Conservation (phyloP, 2,797 vertebrate genomes). For the Schizothorax lantsangensis region DNA sequence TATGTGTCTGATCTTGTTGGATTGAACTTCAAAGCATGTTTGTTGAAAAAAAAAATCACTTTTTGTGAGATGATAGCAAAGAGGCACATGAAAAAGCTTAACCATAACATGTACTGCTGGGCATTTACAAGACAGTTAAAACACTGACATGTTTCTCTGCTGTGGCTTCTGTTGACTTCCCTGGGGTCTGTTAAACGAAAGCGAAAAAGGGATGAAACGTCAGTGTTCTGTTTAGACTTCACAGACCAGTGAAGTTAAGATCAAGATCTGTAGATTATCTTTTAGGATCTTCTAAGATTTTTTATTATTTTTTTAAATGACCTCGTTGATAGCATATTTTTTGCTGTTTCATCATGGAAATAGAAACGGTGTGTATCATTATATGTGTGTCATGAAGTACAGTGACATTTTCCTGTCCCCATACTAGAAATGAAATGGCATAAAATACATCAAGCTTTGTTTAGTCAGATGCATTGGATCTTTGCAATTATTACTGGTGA, state of each 20-base stretch:
- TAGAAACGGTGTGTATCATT: background rate
- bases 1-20: conserved; percentile 12
- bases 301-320: background rate
- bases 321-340: background rate
- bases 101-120: conserved; percentile 10
- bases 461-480: background rate
- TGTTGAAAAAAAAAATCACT: conserved; percentile 1
- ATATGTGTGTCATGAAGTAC: background rate
- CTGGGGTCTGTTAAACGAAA: background rate
- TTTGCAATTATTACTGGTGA: background rate
- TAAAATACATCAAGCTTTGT: background rate
- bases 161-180: conserved; percentile 18
- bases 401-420: conserved; percentile 6
- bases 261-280: background rate
- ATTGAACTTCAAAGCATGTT: conserved; percentile 43
- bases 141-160: conserved; percentile 11
- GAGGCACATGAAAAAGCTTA: conserved; percentile 25
- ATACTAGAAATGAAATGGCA: background rate
- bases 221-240: conserved; percentile 18
- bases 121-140: conserved; percentile 17
- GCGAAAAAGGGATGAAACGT: background rate
- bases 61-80: conserved; percentile 24
- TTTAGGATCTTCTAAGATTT: no score
- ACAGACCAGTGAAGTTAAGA: background rate
- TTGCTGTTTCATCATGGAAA: background rate